phyloP scores from a whole-genome alignment of 2,797 vertebrate genomes.

The Fundulus diaphanus region DNA sequence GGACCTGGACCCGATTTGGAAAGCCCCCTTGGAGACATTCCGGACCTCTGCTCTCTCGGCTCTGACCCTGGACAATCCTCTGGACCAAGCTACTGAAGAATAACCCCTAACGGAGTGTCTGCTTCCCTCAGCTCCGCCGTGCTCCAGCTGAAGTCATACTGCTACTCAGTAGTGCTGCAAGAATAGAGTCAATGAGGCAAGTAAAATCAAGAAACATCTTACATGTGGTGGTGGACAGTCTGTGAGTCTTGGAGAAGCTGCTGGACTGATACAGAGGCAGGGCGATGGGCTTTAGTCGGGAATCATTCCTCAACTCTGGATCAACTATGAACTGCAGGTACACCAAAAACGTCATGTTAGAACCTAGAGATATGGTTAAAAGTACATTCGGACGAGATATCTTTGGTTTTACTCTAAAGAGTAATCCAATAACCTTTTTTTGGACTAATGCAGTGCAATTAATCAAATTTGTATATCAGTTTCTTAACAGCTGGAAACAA shows the following conservation, averaged over 20 bases:
- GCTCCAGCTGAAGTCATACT: too few species aligned
- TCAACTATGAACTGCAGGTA: background rate
- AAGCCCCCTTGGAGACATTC: too few species aligned
- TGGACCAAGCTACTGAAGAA: too few species aligned
- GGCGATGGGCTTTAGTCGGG: conserved; percentile 66
- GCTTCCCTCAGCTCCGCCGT: too few species aligned
- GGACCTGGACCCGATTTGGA: too few species aligned
- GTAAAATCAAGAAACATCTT: background rate
- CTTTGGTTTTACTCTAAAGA: background rate
- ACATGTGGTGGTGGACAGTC: background rate
- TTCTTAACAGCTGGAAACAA: background rate
- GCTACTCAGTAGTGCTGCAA: too few species aligned
- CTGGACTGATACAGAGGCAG: background rate
- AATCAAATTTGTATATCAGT: background rate
- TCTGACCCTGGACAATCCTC: too few species aligned
- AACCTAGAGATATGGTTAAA: background rate
- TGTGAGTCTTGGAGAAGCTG: background rate
- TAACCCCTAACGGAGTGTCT: too few species aligned
- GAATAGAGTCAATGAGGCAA: too few species aligned
- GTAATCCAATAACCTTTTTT: background rate
- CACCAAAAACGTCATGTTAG: background rate
- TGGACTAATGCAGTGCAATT: background rate
- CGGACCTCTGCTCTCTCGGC: too few species aligned
- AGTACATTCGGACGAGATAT: too few species aligned
- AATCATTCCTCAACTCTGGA: conserved; percentile 77